These are phyloP conservation scores for Orientallactaga bullata DNA, from an alignment of 2,113 vertebrate genomes.

Conservation along the genomic window DNA sequence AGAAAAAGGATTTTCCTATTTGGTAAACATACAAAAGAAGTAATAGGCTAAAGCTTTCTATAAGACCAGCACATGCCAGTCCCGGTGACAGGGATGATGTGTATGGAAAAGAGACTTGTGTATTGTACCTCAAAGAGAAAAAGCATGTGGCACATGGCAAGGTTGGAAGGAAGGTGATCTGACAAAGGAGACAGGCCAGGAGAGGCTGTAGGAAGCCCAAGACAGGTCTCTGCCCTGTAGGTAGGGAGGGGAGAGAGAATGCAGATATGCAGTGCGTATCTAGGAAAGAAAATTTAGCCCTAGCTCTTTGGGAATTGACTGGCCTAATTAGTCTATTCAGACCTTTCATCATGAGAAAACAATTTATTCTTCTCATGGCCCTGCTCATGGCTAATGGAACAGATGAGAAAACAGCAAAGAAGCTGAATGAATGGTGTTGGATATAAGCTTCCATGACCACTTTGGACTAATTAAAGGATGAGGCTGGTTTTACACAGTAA, in stretches of 20 bases:
- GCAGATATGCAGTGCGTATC: neutral
- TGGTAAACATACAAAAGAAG: neutral
- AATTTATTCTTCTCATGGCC: constrained; percentile 51
- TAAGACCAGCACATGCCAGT: neutral
- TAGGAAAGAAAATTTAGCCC: constrained; percentile 55
- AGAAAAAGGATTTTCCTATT: neutral
- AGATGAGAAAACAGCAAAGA: constrained; percentile 42
- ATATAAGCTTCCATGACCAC: neutral
- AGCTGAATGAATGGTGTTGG: neutral
- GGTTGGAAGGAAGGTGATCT: neutral
- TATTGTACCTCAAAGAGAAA: neutral
- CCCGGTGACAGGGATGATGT: neutral
- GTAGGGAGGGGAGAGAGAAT: neutral
- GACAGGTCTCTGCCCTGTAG: neutral
- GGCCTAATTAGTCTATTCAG: constrained; percentile 72
- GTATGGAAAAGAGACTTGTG: neutral
- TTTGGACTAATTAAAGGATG: constrained; percentile 43
- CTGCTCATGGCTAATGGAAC: constrained; percentile 30
- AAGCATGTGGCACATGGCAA: neutral
- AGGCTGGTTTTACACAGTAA: constrained; percentile 33
- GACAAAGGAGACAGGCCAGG: neutral
- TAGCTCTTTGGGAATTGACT: constrained; percentile 38
- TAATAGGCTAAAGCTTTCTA: neutral
- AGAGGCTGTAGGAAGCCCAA: neutral
- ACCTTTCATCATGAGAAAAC: constrained; percentile 59